These are phyloP conservation scores for Neogobius melanostomus DNA, from an alignment of 2,113 vertebrate genomes.

Conservation along the genomic window DNA sequence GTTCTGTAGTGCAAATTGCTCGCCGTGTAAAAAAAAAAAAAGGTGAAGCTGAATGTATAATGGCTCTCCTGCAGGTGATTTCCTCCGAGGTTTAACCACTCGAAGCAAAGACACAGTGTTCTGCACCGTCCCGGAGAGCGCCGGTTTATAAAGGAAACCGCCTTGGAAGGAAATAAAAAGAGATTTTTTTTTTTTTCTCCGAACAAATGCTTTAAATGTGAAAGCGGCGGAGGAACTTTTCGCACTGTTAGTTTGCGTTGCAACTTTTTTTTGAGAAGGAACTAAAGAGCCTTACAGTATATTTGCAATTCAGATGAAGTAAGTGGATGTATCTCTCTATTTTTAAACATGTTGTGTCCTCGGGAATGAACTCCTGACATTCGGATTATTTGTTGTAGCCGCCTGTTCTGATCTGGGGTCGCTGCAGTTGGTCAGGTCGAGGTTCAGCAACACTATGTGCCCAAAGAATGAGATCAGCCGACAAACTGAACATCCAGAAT, in stretches of 20 bases:
- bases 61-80: slow-evolving; percentile 27
- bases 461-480: no score
- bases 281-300: background rate
- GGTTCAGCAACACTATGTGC: no score
- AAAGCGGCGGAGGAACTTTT: slow-evolving; percentile 13
- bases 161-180: background rate
- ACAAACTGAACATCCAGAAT: no score
- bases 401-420: no score
- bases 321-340: background rate
- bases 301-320: background rate
- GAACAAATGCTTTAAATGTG: background rate
- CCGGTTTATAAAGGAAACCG: background rate
- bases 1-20: slow-evolving; percentile 50
- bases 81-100: slow-evolving; percentile 39
- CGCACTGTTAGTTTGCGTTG: slow-evolving; percentile 42
- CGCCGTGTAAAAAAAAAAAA: slow-evolving; percentile 1
- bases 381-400: no score
- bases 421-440: no score
- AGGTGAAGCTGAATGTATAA: slow-evolving; percentile 32
- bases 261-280: slow-evolving; percentile 2
- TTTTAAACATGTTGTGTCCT: no score
- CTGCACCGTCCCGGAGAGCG: slow-evolving; percentile 18
- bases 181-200: background rate
- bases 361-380: no score
- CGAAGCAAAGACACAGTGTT: slow-evolving; percentile 26